Percentiles rank a stretch among this genome's conserved stretches.
These are phyloP conservation scores for Ylistrum balloti DNA, from an alignment of 1,140 invertebrate genomes.

Conservation along the genomic window DNA sequence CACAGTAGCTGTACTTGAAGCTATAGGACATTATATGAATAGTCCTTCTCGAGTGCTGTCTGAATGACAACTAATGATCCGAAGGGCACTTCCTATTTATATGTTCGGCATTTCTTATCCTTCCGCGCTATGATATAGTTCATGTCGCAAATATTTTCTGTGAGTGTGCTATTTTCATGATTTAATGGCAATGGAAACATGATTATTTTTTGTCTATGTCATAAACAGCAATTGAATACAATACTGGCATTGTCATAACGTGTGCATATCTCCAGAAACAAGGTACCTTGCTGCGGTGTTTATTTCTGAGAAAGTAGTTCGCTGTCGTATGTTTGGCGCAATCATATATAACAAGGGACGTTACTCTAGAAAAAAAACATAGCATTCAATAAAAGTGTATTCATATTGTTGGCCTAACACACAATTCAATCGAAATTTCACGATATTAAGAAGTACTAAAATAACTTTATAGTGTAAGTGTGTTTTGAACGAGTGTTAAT, in stretches of 20 bases:
- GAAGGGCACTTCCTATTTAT: constrained; percentile 2
- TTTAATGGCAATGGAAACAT: not conserved
- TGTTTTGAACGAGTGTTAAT: too few species aligned
- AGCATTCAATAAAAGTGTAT: too few species aligned
- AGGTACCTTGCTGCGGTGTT: constrained; percentile 30
- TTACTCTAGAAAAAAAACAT: not conserved
- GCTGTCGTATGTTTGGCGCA: constrained; percentile 4
- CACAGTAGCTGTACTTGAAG: constrained; percentile 9
- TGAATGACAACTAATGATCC: constrained; percentile 38
- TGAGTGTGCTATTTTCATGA: not conserved
- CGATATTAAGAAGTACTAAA: too few species aligned
- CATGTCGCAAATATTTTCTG: not conserved
- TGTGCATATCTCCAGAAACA: not conserved
- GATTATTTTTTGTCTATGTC: not conserved
- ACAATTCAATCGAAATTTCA: too few species aligned
- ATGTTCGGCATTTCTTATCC: not conserved
- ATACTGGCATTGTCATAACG: not conserved
- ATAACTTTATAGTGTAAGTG: too few species aligned
- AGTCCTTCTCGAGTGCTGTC: not conserved
- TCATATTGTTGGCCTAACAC: too few species aligned
- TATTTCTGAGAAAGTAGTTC: constrained; percentile 26
- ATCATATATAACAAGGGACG: not conserved
- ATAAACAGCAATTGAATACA: not conserved
- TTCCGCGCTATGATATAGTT: not conserved
- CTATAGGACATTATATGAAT: constrained; percentile 16